These are phyloP conservation scores for Kryptopterus vitreolus DNA, from an alignment of 2,797 vertebrate species.

Conservation along the genomic window DNA sequence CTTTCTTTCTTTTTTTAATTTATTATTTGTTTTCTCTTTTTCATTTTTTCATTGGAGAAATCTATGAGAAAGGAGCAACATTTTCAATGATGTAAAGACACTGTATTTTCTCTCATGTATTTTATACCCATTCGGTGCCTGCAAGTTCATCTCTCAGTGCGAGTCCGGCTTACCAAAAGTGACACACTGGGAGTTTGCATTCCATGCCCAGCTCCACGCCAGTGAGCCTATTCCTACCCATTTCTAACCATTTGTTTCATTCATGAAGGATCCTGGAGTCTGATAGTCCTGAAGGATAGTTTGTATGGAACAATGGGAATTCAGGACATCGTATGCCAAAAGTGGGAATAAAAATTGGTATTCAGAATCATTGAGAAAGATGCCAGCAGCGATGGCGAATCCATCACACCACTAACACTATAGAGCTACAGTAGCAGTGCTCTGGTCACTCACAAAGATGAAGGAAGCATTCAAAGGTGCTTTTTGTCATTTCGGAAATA, in stretches of 20 bases:
- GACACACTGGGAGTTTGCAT: not conserved
- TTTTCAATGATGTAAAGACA: not conserved
- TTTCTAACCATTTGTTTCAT: not conserved
- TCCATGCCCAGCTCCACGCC: not conserved
- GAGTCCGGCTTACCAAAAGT: conserved; percentile 5
- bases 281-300: not conserved
- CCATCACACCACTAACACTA: not conserved
- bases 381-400: not conserved
- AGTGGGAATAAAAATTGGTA: not conserved
- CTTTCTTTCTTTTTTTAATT: not conserved
- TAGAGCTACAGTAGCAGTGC: too few species aligned
- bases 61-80: not conserved
- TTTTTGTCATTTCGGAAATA: not conserved
- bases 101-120: not conserved
- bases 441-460: not conserved
- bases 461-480: not conserved
- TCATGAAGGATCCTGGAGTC: not conserved
- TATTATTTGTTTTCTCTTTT: not conserved
- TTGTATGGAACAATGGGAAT: not conserved
- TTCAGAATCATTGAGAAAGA: not conserved
- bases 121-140: not conserved
- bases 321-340: not conserved
- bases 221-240: not conserved
- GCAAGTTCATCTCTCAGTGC: not conserved
- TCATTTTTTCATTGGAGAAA: not conserved